Conservation (phyloP, 2,113 vertebrate genomes). For the Eleginops maclovinus region DNA sequence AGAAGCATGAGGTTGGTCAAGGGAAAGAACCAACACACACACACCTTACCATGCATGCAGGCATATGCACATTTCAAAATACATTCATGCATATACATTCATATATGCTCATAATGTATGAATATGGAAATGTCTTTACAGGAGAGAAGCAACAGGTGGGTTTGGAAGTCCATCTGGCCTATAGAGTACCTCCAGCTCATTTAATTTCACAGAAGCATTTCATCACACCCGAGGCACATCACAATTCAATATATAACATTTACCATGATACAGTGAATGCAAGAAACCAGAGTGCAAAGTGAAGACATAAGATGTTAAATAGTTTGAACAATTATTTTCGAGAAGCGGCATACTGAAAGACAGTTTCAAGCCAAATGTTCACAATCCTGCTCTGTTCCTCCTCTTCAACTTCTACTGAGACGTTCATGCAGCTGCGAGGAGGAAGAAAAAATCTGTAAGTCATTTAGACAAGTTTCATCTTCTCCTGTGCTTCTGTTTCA, state of each 20-base stretch:
- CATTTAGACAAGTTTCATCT: slow-evolving; percentile 12
- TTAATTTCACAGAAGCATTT: background rate
- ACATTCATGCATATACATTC: background rate
- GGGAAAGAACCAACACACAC: background rate
- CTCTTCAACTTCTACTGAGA: slow-evolving; percentile 12
- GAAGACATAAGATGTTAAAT: background rate
- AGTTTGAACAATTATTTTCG: slow-evolving; percentile 10
- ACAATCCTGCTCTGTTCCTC: background rate
- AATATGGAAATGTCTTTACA: background rate
- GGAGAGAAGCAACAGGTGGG: background rate
- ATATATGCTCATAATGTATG: background rate
- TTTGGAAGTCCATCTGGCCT: background rate
- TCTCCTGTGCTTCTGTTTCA: slow-evolving; percentile 47
- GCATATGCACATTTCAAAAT: background rate
- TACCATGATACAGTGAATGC: background rate
- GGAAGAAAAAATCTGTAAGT: background rate
- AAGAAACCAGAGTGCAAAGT: background rate
- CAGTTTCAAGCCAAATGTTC: slow-evolving; percentile 1
- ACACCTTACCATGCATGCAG: background rate
- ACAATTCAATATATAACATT: background rate
- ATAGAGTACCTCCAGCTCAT: background rate
- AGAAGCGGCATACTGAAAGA: background rate
- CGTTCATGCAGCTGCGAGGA: background rate
- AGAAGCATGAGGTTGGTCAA: background rate
- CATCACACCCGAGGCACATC: background rate